These are phyloP conservation scores for Cherax destructor DNA, from an alignment of 1,140 invertebrate genomes.

Conservation along the genomic window DNA sequence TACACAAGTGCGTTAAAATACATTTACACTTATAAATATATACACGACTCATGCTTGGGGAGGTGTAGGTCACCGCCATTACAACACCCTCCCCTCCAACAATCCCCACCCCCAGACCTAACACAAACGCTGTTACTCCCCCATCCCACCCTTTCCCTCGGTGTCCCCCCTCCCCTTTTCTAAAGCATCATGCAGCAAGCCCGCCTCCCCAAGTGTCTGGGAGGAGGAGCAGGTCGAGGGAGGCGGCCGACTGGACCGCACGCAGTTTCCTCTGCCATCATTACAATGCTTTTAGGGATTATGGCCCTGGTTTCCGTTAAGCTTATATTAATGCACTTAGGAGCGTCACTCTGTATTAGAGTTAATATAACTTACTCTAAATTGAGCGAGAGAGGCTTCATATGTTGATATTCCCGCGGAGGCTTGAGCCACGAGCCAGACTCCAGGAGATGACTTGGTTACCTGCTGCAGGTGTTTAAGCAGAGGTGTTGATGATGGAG, in stretches of 20 bases:
- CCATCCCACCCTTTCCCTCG: neutral
- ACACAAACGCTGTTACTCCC: neutral
- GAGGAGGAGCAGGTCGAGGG: neutral
- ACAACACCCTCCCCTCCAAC: too few species aligned
- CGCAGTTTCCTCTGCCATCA: conserved; percentile 4
- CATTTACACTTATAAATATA: neutral
- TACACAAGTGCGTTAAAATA: neutral
- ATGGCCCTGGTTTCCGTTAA: conserved; percentile 47
- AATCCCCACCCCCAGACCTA: neutral
- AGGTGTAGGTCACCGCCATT: neutral
- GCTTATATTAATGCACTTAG: conserved; percentile 52
- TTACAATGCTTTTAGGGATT: conserved; percentile 56
- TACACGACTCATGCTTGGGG: neutral
- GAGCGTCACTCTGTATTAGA: conserved; percentile 41
- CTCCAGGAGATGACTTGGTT: neutral
- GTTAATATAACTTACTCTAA: conserved; percentile 45
- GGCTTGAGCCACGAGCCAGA: neutral
- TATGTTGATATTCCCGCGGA: neutral
- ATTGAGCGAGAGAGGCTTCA: conserved; percentile 26
- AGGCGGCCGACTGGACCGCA: neutral
- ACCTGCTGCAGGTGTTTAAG: neutral
- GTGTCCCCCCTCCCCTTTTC: neutral
- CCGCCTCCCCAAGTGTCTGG: neutral
- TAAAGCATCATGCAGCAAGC: too few species aligned
- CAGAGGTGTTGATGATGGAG: neutral